Base-by-base conservation (phyloP, 2,888 invertebrate genomes). In the Drosophila maculinotata region DNA sequence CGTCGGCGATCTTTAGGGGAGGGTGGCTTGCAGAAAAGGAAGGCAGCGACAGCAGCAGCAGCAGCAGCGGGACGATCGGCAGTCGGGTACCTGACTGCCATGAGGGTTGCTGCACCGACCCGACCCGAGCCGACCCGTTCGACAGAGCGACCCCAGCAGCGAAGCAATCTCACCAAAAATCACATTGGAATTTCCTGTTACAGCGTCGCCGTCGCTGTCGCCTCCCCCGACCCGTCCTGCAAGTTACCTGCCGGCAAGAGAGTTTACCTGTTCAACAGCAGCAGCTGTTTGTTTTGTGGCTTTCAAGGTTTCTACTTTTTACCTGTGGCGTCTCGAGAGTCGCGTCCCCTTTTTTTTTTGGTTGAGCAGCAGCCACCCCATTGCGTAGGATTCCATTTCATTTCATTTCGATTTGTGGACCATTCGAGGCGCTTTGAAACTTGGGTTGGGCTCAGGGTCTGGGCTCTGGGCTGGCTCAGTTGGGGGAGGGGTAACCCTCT, bases 111-210 rank as follows among this genome's bases (percentile, higher is more conserved):
- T 51, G 62, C 60, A 60, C 14, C 25, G 35, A 47, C 56, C 68
- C 76, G 56, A 60, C 44, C 81, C 17, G 35, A 25, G n/a, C 14
- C 25, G 35, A 47, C 56, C 68, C 76, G 56, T 57, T 39, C 81
- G 10, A n/a, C n/a, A n/a, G 35, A 25, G 5, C 52, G 52, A 52
- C 45, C 52, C 85, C 82, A 71, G 76, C 45, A 28, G 57, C 45
- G 54, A 64, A 74, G 49, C 80, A 87, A 84, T 87, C 83, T 83
- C 76, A 77, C 79, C 81, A 70, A 73, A 79, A 87, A 84, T 84
- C 83, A 79, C 86, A 84, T 83, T 86, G 88, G 88, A 84, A 84
- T 84, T 84, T 84, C 83, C 88, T 84, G 83, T 87, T 83, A 83
- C 76, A 86, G 75, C 64, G 63, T 15, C 58, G 52, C 10, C 30